Evolutionary conservation across 2,797 vertebrate species (phyloP).

Genomic region (Rhynchonycteris naso): DNA sequence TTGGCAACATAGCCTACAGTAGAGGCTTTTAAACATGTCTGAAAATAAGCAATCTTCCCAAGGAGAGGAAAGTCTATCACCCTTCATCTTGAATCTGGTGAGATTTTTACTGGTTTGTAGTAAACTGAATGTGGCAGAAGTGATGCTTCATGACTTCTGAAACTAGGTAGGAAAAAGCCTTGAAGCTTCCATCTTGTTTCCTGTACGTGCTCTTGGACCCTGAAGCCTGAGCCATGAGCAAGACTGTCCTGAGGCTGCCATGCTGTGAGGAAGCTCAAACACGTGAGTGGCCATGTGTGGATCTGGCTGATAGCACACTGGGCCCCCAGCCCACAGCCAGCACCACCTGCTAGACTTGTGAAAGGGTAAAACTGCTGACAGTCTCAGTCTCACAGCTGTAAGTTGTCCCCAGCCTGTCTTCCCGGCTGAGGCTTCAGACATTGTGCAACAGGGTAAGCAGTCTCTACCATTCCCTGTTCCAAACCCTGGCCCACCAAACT

Average conservation of each 20-base stretch:
- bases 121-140: background rate
- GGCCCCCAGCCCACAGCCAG: background rate
- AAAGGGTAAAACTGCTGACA: background rate
- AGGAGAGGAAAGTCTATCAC: background rate
- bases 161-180: background rate
- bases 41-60: background rate
- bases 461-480: background rate
- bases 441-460: background rate
- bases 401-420: background rate
- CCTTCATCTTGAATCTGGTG: background rate
- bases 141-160: background rate
- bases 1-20: background rate
- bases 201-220: background rate
- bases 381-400: background rate
- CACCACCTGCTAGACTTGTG: background rate
- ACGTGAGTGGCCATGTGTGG: accelerated
- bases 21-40: background rate
- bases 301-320: background rate
- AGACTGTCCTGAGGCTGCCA: background rate
- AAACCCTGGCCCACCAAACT: background rate
- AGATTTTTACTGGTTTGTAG: background rate
- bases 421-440: background rate
- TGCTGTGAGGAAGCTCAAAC: background rate
- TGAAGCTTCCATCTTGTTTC: background rate
- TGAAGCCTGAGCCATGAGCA: background rate